phyloP scores from a whole-genome alignment of 1,140 invertebrate species.

The Apis laboriosa region DNA sequence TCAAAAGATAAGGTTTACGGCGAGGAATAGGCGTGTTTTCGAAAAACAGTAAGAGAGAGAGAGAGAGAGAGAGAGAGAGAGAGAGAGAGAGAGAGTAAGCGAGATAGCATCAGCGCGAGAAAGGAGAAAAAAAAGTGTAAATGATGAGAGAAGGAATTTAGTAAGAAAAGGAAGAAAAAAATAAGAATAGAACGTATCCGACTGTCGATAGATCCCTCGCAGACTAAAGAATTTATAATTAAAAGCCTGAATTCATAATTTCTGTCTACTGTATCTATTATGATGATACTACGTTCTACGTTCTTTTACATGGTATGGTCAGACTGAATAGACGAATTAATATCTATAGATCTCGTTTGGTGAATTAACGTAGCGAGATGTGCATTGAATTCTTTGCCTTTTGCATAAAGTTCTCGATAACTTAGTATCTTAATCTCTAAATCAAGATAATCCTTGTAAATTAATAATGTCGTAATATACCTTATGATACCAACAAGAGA shows the following conservation, averaged over 20 bases:
- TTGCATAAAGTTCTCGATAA: constrained; percentile 55
- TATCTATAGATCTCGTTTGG: constrained; percentile 54
- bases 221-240: constrained; percentile 56
- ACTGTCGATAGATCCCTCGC: constrained; percentile 62
- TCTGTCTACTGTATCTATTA: constrained; percentile 66
- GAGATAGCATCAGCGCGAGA: no score
- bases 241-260: constrained; percentile 60
- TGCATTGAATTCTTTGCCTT: constrained; percentile 48
- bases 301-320: constrained; percentile 63
- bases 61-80: no score
- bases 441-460: constrained; percentile 28
- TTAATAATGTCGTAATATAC: constrained; percentile 14
- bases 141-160: neutral
- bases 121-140: constrained; percentile 25
- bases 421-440: constrained; percentile 26
- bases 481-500: no score
- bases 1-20: constrained; percentile 69
- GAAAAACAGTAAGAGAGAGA: no score
- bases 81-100: neutral
- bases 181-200: constrained; percentile 41
- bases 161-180: constrained; percentile 1
- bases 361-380: constrained; percentile 28
- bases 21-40: constrained; percentile 9
- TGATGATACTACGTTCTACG: constrained; percentile 61
- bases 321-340: constrained; percentile 65